Base-by-base conservation (phyloP, 2,797 vertebrate species). In the Ptychobarbus kaznakovi region DNA sequence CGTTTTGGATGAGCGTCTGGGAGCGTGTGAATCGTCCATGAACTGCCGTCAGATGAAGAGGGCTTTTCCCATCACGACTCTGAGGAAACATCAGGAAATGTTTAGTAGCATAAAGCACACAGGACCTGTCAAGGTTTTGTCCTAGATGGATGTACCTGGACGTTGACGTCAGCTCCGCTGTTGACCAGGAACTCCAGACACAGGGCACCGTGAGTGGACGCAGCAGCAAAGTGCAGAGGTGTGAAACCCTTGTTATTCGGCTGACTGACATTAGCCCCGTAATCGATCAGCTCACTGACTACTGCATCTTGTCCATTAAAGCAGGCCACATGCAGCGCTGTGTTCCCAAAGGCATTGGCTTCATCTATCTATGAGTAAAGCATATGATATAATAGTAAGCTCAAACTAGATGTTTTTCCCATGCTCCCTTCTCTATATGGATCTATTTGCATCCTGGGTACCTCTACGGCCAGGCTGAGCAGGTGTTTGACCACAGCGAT, bases 51-150 rank as follows among this genome's bases (percentile, higher is more conserved):
- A 99, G 97, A 91, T 99, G 98, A 81, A 99, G 94, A 0, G 98
- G 97, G 92, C 97, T 99, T 94, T 98, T 99, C 66, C 98, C 98
- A 22, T 99, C 98, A 82, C 98, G 97, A 93, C 98, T 99, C 98
- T 99, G 89, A 83, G 32, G 83, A 56, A 86, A 86, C 32, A 68
- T 86, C 7, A 42, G 8, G 58, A 49, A 12, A 5, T 13, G 3
- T 16, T 15, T 56, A 28, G 1, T 22, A 22, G 3, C 10, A 82
- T 35, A 58, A 44, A 61, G 6, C n/a, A 18, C 16, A 72, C 3
- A 20, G 3, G 11, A 38, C 53, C 22, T 22, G 22, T 35, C 32
- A 13, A 25, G 20, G 25, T 51, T 82, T 44, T 11, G 42, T 56
- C n/a, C 25, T 20, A 38, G n/a, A 13, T 15, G 11, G 65, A 69